Percentiles rank a stretch among this genome's conserved stretches.
Conservation (phyloP, 2,797 vertebrate species). For the Dendrocincla tyrannina region DNA sequence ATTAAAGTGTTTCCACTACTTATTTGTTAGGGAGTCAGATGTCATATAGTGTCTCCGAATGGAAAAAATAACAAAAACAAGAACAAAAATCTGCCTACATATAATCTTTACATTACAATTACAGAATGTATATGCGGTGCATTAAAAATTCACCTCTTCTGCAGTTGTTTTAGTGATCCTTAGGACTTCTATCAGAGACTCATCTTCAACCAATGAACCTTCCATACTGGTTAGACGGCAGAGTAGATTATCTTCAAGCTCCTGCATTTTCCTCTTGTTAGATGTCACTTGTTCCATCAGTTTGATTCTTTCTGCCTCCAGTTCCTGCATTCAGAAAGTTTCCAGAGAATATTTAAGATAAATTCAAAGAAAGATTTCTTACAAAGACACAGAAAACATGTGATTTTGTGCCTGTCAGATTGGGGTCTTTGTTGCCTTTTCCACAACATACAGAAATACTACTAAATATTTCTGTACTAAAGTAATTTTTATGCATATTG, state of each 20-base stretch:
- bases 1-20: neutral
- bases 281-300: conserved; percentile 84
- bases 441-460: neutral
- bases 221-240: conserved; percentile 83
- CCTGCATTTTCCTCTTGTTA: conserved; percentile 87
- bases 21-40: neutral
- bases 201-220: conserved; percentile 86
- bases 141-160: conserved; percentile 77
- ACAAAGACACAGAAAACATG: neutral
- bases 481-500: neutral
- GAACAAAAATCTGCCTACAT: neutral
- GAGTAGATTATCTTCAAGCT: conserved; percentile 87
- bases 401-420: neutral
- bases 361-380: neutral
- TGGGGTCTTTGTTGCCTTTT: neutral
- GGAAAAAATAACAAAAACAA: neutral
- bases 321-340: conserved; percentile 73
- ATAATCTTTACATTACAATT: neutral
- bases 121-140: neutral
- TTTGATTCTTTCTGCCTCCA: conserved; percentile 85
- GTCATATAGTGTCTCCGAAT: neutral
- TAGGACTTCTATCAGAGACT: conserved; percentile 85
- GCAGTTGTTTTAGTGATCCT: conserved; percentile 82
- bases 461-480: neutral
- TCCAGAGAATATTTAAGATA: neutral